These are phyloP conservation scores for Montipora cactus DNA, from an alignment of 64 coral and sea anemone genomes.

Conservation along the genomic window DNA sequence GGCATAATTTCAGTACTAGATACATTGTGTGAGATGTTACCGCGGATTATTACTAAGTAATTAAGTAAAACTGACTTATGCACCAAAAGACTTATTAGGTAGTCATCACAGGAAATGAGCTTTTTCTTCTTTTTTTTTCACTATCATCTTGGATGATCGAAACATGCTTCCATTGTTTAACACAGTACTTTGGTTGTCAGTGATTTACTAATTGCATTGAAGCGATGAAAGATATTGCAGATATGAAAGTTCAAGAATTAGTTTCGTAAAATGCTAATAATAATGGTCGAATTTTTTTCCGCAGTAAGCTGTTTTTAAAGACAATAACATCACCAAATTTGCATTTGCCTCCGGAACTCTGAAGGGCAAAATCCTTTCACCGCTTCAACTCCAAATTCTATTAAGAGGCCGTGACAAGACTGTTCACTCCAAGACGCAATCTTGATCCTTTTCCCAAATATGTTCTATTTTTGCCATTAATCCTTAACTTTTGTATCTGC, in stretches of 20 bases:
- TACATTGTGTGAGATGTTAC: not conserved
- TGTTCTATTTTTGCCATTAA: not conserved
- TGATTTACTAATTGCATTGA: constrained; percentile 17
- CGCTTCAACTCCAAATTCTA: no score
- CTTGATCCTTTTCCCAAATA: no score
- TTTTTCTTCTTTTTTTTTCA: not conserved
- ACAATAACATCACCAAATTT: no score
- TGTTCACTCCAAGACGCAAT: no score
- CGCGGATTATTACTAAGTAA: constrained; percentile 12
- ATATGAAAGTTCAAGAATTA: constrained; percentile 27
- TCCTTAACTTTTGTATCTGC: constrained; percentile 15
- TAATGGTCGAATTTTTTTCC: not conserved
- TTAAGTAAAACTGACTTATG: constrained; percentile 29
- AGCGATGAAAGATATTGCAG: constrained; percentile 20
- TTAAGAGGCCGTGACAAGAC: no score
- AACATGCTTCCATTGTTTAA: not conserved
- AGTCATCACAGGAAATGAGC: constrained; percentile 10
- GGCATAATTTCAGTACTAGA: not conserved
- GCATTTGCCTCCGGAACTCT: not conserved
- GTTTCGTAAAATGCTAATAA: constrained; percentile 18
- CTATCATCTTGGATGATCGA: not conserved
- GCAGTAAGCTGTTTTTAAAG: no score
- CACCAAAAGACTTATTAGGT: not conserved
- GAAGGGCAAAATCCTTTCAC: no score
- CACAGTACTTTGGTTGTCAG: not conserved